Conservation (phyloP, 2,797 vertebrate species). For the Anguilla anguilla region DNA sequence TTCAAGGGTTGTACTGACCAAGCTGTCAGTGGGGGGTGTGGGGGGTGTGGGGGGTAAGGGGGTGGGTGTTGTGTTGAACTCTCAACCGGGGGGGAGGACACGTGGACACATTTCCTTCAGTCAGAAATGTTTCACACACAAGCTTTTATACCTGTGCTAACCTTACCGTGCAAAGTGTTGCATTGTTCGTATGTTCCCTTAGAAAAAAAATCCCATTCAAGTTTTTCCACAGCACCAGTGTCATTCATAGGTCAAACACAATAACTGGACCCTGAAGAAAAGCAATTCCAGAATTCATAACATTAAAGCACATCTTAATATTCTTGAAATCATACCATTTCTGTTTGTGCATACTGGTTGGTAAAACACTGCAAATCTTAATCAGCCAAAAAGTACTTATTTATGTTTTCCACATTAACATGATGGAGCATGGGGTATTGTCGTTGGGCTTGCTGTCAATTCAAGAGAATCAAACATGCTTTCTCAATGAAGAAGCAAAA, state of each 20-base stretch:
- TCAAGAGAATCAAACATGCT: background rate
- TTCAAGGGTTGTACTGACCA: background rate
- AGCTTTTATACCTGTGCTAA: no score
- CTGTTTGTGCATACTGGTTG: background rate
- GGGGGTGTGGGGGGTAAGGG: background rate
- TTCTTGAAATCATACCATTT: background rate
- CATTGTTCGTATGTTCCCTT: background rate
- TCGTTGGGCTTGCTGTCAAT: background rate
- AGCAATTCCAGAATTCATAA: background rate
- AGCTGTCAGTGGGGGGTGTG: background rate
- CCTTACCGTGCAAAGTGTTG: background rate
- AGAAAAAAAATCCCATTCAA: background rate
- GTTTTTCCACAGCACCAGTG: background rate
- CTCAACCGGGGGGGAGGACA: no score
- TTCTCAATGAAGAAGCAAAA: background rate
- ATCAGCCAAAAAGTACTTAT: background rate
- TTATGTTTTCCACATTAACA: background rate
- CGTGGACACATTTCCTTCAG: no score
- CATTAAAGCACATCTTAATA: background rate
- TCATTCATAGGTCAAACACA: background rate
- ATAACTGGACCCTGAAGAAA: background rate
- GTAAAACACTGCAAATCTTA: background rate
- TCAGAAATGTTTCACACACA: no score
- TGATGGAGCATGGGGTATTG: background rate
- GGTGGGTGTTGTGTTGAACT: no score